Evolutionary conservation across 1,140 invertebrate genomes (phyloP).

Genomic region (Notospermus geniculatus): DNA sequence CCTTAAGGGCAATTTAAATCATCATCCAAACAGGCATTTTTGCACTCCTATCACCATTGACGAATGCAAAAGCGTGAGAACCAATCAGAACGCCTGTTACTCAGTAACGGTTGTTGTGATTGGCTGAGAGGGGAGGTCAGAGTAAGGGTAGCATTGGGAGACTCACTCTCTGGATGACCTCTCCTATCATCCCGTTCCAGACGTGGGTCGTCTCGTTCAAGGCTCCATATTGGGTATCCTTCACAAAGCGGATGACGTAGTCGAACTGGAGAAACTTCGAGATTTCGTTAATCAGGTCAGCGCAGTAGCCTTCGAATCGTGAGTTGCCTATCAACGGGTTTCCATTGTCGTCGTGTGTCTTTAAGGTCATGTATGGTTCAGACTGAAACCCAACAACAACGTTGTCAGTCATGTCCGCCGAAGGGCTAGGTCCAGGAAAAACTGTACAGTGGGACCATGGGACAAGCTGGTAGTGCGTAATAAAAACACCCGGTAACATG

Average conservation of each 20-base stretch:
- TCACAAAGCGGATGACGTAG: constrained; percentile 83
- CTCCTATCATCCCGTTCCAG: constrained; percentile 98
- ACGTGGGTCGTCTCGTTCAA: constrained; percentile 67
- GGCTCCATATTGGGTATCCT: constrained; percentile 89
- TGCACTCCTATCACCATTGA: no score
- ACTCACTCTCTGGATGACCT: constrained; percentile 85
- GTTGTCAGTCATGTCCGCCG: no score
- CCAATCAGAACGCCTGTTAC: no score
- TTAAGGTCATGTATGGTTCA: constrained; percentile 80
- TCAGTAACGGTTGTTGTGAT: no score
- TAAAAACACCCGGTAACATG: no score
- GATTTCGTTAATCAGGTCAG: constrained; percentile 37
- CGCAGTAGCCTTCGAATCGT: constrained; percentile 66
- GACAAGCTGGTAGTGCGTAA: no score
- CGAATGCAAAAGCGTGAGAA: no score
- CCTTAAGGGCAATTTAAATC: no score
- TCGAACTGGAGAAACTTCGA: constrained; percentile 67
- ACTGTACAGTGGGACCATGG: no score
- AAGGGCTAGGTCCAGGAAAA: no score
- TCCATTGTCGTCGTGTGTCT: constrained; percentile 63
- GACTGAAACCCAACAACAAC: constrained; percentile 68
- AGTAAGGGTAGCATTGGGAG: not conserved
- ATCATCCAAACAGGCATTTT: no score
- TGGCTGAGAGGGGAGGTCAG: not conserved
- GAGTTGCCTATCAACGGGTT: constrained; percentile 75